Evolutionary conservation across 2,888 invertebrate genomes (phyloP), one percentile per base, ranked within the genome.

Genomic region (Byasa hedistus): DNA sequence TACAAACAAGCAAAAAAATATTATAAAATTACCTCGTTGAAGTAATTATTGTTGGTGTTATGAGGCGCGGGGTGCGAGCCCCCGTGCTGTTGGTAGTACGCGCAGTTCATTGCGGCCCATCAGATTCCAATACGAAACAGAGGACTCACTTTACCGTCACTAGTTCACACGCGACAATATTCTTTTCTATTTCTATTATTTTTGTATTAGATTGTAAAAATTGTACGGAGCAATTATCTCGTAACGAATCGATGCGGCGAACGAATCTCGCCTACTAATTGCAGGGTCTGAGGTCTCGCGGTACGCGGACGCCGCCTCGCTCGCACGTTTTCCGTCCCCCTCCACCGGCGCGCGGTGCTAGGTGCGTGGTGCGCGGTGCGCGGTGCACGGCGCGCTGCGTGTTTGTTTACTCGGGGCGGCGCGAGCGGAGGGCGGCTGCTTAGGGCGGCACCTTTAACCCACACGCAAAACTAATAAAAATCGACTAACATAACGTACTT

Each of bases 261-360:
- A 85, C 87, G 91, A 88, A 91, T 89, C 90, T 91, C 86, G 88
- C 83, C 86, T 86, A 91, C 91, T 91, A 91, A 91, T 91, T 91
- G 91, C 82, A 87, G 91, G 91, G 87, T 91, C 84, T 79, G 82
- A 76, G 79, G 82, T 81, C 76, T 76, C 78, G 74, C 79, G 76
- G 73, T 75, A 78, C 77, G 77, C 77, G 80, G 75, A 71, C 73
- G 75, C 70, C 68, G 74, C 81, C 86, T 80, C 84, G 65, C 83
- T 87, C 83, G 76, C 79, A 71, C 83, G 64, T 66, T 71, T 65
- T 69, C 75, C 76, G 77, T 84, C 86, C 82, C 86, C 69, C 74
- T 81, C 83, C 65, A 70, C 48, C 70, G 69, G 68, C 66, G 74
- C 71, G 69, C 61, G 69, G 70, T 71, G 73, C 73, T 69, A 72